Evolutionary conservation across 2,113 vertebrate genomes (phyloP).

Genomic region (Coreoperca whiteheadi): DNA sequence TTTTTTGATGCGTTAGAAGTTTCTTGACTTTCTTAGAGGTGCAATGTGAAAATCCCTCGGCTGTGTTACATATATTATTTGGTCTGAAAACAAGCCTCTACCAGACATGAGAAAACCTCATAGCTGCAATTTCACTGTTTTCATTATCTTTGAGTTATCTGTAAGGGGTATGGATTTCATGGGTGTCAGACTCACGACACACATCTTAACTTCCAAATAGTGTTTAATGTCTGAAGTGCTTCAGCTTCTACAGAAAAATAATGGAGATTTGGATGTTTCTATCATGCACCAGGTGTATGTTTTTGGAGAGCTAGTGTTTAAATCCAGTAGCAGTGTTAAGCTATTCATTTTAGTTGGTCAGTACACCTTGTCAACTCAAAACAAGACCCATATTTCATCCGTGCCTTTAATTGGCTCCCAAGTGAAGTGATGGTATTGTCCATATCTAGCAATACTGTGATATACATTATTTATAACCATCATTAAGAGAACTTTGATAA

Average conservation of each 20-base stretch:
- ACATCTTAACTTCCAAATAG: background rate
- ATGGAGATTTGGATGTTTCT: background rate
- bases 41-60: background rate
- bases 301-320: background rate
- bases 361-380: slow-evolving; percentile 25
- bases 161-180: background rate
- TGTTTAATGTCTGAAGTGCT: background rate
- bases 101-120: background rate
- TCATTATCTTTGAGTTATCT: slow-evolving; percentile 38
- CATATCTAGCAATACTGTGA: slow-evolving; percentile 10
- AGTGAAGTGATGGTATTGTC: slow-evolving; percentile 49
- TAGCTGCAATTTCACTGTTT: background rate
- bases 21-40: slow-evolving; percentile 15
- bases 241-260: background rate
- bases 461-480: slow-evolving; percentile 50
- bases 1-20: background rate
- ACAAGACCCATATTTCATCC: slow-evolving; percentile 41
- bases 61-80: background rate
- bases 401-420: slow-evolving; percentile 69
- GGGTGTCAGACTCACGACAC: background rate
- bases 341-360: slow-evolving; percentile 13
- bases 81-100: background rate
- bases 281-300: slow-evolving; percentile 6
- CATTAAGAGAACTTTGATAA: slow-evolving; percentile 46
- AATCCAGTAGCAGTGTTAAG: slow-evolving; percentile 16